These are phyloP conservation scores for Podotricha telesiphe DNA, from an alignment of 2,888 invertebrate species.

Conservation along the genomic window DNA sequence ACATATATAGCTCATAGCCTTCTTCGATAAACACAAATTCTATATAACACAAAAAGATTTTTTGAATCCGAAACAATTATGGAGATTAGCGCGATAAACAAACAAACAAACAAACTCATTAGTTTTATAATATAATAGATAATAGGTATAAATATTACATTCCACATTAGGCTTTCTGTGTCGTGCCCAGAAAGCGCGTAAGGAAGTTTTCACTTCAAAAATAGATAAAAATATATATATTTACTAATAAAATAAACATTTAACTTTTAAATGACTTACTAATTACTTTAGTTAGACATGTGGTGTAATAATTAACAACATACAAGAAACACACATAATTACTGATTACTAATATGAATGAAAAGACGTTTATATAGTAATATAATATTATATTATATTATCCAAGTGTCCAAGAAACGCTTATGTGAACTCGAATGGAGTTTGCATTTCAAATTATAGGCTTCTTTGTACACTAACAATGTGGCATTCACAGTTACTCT, in stretches of 20 bases:
- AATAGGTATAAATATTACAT: too few species aligned
- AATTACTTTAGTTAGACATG: conserved; percentile 1
- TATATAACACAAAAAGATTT: too few species aligned
- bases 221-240: background rate
- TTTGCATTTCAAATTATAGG: conserved; percentile 14
- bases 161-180: too few species aligned
- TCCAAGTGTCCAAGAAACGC: conserved; percentile 3
- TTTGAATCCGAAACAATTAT: too few species aligned
- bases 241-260: background rate
- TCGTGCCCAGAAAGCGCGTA: too few species aligned
- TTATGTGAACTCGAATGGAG: background rate
- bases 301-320: conserved; percentile 24
- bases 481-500: conserved; percentile 16
- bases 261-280: background rate
- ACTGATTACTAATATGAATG: conserved; percentile 7
- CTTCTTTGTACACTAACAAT: conserved; percentile 14
- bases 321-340: background rate
- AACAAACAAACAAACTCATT: too few species aligned
- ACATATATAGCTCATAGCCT: too few species aligned
- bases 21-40: too few species aligned
- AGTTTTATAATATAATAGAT: too few species aligned
- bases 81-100: too few species aligned
- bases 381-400: conserved; percentile 5
- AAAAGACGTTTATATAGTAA: conserved; percentile 1
- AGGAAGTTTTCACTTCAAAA: too few species aligned